Conservation (phyloP, 2,888 invertebrate species). For the Tetranychus piercei region DNA sequence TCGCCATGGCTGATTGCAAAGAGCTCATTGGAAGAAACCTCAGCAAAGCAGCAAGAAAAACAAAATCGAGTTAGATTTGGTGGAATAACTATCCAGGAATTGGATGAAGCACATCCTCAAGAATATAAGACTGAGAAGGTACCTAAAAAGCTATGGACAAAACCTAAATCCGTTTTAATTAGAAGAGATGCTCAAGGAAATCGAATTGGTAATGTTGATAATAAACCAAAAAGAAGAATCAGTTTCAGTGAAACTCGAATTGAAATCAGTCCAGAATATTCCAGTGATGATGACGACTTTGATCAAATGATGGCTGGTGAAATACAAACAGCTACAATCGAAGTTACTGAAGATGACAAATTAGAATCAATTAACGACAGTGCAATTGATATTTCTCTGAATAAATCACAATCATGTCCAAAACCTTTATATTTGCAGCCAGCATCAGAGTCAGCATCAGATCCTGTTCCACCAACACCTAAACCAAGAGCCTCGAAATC, state of each 20-base stretch:
- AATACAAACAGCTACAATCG: neutral
- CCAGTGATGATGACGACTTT: neutral
- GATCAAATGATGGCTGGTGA: neutral
- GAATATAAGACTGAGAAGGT: neutral
- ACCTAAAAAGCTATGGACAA: neutral
- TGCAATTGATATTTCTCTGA: neutral
- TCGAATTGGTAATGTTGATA: neutral
- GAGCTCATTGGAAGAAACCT: neutral
- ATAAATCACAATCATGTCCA: neutral
- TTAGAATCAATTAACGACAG: neutral
- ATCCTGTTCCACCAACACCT: neutral
- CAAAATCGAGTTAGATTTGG: neutral
- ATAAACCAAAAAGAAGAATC: neutral
- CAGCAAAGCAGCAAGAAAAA: neutral
- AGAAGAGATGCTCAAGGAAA: neutral
- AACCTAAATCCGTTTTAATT: neutral
- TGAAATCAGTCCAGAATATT: constrained; percentile 7
- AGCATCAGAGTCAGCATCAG: neutral
- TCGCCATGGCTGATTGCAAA: neutral
- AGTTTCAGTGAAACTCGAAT: constrained; percentile 2
- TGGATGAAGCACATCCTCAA: neutral
- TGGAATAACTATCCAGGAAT: neutral
- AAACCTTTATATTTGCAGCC: no score
- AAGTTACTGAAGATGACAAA: neutral
- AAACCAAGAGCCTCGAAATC: neutral